Conservation (phyloP, 2,888 invertebrate genomes). For the Ceratothoa steindachneri region DNA sequence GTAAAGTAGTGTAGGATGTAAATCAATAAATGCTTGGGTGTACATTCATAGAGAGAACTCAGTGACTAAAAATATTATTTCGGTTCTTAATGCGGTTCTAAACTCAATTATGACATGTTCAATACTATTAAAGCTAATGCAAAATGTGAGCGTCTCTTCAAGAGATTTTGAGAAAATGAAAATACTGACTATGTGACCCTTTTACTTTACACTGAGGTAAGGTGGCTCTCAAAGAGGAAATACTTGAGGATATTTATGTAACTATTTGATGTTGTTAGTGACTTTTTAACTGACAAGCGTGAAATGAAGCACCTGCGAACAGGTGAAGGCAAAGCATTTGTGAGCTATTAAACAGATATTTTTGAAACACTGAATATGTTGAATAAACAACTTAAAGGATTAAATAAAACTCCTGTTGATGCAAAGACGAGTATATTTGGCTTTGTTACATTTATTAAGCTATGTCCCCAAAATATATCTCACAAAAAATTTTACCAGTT, state of each 20-base stretch:
- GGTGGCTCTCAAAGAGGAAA: conserved; percentile 15
- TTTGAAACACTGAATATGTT: conserved; percentile 9
- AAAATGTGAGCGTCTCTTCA: conserved; percentile 4
- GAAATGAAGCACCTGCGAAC: conserved; percentile 18
- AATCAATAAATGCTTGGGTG: neutral
- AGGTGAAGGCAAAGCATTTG: neutral
- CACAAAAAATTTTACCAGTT: conserved; percentile 8
- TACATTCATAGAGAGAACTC: conserved; percentile 14
- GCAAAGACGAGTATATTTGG: conserved; percentile 7
- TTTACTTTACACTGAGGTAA: conserved; percentile 16
- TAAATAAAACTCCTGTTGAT: conserved; percentile 8
- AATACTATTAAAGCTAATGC: conserved; percentile 5
- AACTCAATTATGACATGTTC: conserved; percentile 1
- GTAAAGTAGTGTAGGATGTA: conserved; percentile 7
- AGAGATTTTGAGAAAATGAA: conserved; percentile 10
- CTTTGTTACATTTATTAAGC: conserved; percentile 8
- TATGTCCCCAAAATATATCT: conserved; percentile 4
- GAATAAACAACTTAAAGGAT: neutral
- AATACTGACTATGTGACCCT: conserved; percentile 12
- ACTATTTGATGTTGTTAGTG: conserved; percentile 16
- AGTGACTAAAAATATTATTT: conserved; percentile 4
- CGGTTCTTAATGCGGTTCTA: conserved; percentile 3
- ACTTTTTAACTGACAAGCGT: conserved; percentile 16
- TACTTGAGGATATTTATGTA: conserved; percentile 9
- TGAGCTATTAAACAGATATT: conserved; percentile 11